These are phyloP conservation scores for Toxostoma redivivum DNA, from an alignment of 2,113 vertebrate species.

Conservation along the genomic window DNA sequence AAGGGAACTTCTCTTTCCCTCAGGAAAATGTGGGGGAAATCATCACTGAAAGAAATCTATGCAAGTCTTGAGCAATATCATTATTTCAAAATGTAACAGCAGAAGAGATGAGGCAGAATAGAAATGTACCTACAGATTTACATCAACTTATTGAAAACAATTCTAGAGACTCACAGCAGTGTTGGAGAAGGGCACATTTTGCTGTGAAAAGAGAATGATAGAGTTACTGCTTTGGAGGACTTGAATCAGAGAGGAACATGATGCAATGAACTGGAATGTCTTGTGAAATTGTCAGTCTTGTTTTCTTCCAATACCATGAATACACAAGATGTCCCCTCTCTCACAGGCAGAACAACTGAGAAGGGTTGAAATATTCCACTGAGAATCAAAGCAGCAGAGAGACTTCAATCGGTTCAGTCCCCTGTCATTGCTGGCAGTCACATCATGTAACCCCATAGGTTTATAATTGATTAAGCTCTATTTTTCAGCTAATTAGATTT, in stretches of 20 bases:
- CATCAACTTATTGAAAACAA: neutral
- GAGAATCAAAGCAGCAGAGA: neutral
- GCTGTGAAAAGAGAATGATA: neutral
- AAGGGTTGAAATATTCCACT: neutral
- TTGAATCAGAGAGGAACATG: neutral
- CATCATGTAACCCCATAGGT: slow-evolving; percentile 4
- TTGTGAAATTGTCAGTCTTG: neutral
- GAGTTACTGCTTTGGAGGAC: neutral
- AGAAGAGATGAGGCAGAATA: neutral
- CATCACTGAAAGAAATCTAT: neutral
- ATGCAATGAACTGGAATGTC: neutral
- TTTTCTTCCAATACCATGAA: neutral
- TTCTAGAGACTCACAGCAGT: neutral
- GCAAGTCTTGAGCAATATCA: neutral
- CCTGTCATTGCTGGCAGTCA: neutral
- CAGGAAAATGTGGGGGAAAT: neutral
- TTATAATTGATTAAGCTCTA: neutral
- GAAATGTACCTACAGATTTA: neutral
- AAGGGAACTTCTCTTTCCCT: neutral
- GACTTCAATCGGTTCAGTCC: neutral
- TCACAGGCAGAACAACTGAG: neutral
- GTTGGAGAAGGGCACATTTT: neutral
- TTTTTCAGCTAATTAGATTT: slow-evolving; percentile 45
- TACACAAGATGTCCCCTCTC: neutral
- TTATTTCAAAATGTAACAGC: neutral